Evolutionary conservation across 2,888 invertebrate genomes (phyloP), one percentile per base, ranked within the genome.

Genomic region (Sphaerophoria taeniata): DNA sequence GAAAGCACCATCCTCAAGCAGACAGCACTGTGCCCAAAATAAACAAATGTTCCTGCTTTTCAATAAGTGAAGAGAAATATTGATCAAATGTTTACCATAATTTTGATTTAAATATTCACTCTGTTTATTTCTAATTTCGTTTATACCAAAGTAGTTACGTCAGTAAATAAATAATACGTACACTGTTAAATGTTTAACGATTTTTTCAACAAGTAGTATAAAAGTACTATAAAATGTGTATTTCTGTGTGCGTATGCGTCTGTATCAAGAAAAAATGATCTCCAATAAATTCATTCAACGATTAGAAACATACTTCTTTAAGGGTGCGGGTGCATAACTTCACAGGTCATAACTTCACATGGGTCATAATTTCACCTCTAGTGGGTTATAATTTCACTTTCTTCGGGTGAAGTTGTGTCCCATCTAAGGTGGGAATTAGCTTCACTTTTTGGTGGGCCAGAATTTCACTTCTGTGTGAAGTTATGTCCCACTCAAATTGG

Each of bases 181-280:
- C 9, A 55, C 4, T 45, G 7, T 63, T 47, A 63, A 63, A 65
- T 49, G 49, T 49, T 49, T 11, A 65, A 65, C 16, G 49, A 49
- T 65, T 34, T 65, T 65, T 65, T 49, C 65, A 65, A 49, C 36
- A 49, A 63, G 49, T 36, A 34, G 34, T n/a, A 33, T 63, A 49
- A 45, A 33, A 33, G 14, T 43, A n/a, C 34, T 6, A 16, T 36
- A 1, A 39, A 16, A 9, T 43, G 6, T 43, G 9, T 43, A 34
- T 55, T 34, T 39, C 1, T 11, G 14, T 58, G 16, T 39, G 43
- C 12, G 43, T 6, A 3, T 43, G 43, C 12, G 9, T 43, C 11
- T 43, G 3, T 43, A 11, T 43, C 43, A 43, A 58, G 39, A 39
- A 11, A 39, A 39, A 39, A 58, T 16, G 16, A 39, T 58, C 11